These are phyloP conservation scores for Drosophila aff. DNA, from an alignment of 1,140 invertebrate genomes.

Conservation along the genomic window DNA sequence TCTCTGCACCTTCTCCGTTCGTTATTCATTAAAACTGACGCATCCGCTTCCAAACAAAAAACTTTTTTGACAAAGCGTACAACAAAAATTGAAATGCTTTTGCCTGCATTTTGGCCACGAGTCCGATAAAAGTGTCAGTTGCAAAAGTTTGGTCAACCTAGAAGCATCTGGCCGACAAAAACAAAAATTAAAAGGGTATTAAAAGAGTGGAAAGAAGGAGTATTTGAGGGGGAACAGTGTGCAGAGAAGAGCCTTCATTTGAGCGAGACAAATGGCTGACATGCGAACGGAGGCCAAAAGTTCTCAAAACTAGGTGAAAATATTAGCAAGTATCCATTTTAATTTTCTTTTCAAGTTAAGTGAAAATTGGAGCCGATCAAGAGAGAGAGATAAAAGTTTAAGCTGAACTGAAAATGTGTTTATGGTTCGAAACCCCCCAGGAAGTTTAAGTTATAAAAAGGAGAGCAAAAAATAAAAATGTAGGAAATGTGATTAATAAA, in stretches of 20 bases:
- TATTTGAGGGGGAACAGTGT: background rate
- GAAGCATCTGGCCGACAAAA: conserved; percentile 40
- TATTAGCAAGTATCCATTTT: conserved; percentile 20
- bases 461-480: background rate
- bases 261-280: conserved; percentile 17
- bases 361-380: background rate
- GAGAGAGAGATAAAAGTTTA: conserved; percentile 3
- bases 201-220: background rate
- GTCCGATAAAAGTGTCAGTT: conserved; percentile 71
- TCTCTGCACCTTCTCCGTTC: conserved; percentile 27
- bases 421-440: background rate
- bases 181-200: conserved; percentile 37
- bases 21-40: conserved; percentile 63
- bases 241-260: conserved; percentile 19
- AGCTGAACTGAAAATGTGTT: background rate
- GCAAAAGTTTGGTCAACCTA: conserved; percentile 53
- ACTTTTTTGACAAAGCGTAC: conserved; percentile 44
- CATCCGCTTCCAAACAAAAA: conserved; percentile 44
- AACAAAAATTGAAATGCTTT: conserved; percentile 35
- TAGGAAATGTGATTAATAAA: background rate
- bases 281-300: conserved; percentile 14
- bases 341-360: conserved; percentile 8
- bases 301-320: conserved; percentile 26
- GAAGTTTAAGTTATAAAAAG: background rate
- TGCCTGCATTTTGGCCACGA: conserved; percentile 61